A percentile compares a stretch with the other conserved stretches of the same genome.
Conservation (phyloP, 2,797 vertebrate genomes). For the Lagorchestes hirsutus region DNA sequence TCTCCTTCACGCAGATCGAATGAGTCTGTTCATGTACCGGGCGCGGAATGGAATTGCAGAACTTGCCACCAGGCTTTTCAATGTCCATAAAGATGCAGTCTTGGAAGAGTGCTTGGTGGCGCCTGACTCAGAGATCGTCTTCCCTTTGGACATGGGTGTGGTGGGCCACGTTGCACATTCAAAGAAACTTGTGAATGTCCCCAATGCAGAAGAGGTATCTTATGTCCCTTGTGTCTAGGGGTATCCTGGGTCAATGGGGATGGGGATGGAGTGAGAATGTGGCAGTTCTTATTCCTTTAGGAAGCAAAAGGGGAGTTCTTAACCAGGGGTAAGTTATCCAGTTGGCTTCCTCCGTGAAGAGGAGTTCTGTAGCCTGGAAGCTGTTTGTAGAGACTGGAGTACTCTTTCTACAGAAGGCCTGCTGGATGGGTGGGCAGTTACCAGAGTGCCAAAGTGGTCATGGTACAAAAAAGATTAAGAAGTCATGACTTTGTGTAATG, state of each 20-base stretch:
- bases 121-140: constrained; percentile 93
- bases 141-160: constrained; percentile 92
- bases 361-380: background rate
- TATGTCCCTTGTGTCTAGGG: background rate
- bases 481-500: background rate
- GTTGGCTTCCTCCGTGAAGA: background rate
- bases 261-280: background rate
- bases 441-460: background rate
- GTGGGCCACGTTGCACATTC: constrained; percentile 91
- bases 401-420: background rate
- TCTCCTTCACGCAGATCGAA: constrained; percentile 89
- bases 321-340: background rate
- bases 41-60: constrained; percentile 92
- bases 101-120: constrained; percentile 91
- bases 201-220: constrained; percentile 88
- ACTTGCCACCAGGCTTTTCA: constrained; percentile 92
- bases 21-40: constrained; percentile 95
- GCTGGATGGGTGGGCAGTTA: background rate
- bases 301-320: background rate
- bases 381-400: background rate
- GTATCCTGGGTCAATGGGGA: background rate
- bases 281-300: background rate
- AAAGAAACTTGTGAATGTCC: constrained; percentile 91
- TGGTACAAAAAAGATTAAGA: background rate
- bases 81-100: constrained; percentile 88